phyloP scores from a whole-genome alignment of 1,140 invertebrate genomes.

The Homarus americanus region DNA sequence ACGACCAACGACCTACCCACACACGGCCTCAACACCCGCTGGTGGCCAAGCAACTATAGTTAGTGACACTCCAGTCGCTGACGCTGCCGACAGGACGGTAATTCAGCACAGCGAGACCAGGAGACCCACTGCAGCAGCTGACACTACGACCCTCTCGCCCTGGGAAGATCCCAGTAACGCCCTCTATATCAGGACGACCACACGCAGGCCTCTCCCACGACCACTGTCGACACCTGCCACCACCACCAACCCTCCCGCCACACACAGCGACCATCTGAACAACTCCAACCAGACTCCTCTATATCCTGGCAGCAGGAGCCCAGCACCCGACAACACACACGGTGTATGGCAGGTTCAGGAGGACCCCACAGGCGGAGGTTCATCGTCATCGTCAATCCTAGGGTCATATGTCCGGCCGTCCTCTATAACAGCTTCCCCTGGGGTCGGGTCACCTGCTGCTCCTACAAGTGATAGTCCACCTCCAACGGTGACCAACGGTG shows the following conservation, averaged over 20 bases:
- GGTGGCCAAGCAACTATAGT: too few species aligned
- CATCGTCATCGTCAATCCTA: background rate
- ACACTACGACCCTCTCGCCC: background rate
- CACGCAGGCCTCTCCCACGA: background rate
- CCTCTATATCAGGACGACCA: background rate
- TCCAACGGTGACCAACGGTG: too few species aligned
- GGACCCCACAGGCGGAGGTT: background rate
- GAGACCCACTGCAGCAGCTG: background rate
- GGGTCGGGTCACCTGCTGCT: too few species aligned
- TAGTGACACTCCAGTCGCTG: background rate
- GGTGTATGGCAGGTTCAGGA: background rate
- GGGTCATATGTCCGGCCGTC: background rate
- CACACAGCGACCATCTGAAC: background rate
- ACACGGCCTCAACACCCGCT: background rate
- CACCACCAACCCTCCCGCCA: background rate
- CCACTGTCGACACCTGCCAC: background rate
- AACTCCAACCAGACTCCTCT: background rate
- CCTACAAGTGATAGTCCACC: too few species aligned
- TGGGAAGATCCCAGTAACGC: background rate
- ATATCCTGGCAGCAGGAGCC: background rate
- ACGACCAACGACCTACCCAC: background rate
- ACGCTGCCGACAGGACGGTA: background rate
- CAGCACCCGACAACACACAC: background rate
- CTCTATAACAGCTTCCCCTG: background rate
- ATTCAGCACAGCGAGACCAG: background rate